Evolutionary conservation across 64 coral and sea anemone species (phyloP), one percentile per base, ranked within the genome.

Genomic region (Pocillopora damicornis): DNA sequence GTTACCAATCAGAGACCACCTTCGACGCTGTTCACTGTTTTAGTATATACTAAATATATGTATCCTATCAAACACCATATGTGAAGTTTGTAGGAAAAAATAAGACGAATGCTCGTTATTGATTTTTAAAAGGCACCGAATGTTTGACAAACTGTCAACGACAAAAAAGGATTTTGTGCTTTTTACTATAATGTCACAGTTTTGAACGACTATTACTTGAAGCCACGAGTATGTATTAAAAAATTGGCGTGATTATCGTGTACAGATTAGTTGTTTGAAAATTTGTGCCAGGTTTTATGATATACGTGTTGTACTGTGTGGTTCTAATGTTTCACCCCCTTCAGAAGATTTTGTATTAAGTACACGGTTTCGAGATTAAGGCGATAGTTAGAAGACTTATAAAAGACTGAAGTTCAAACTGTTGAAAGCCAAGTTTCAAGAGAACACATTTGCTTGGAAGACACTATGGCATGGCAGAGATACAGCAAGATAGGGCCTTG

Each of bases 271-370:
- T 71, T 20, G 11, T 5, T 71, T 23, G 67, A 22, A 23, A 0
- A 23, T 0, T 51, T 51, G 2, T 63, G 81, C 81, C 81, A 85
- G 81, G 81, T 72, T 85, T 85, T 85, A 65, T 73, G 80, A 42
- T 45, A 35, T 68, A 35, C 4, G 56, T 61, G 57, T 79, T 59
- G 58, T 79, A 11, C 13, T 60, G 56, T 79, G 57, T 79, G 42
- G 42, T 51, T 51, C 1, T 0, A 51, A 51, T 51, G 42, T 51
- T 51, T 51, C 42, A 51, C 1, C 42, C 42, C 42, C 42, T 25
- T 36, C 8, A 2, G 13, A 2, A 71, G 25, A 20, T 30, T 83
- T 66, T 68, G 2, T 38, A 58, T 85, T 10, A 71, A 22, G 35
- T 15, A 15, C 20, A 45, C 61, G 3, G 12, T 71, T 71, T 71